These are phyloP conservation scores for Aromia moschata DNA, from an alignment of 2,888 invertebrate genomes.

Conservation along the genomic window DNA sequence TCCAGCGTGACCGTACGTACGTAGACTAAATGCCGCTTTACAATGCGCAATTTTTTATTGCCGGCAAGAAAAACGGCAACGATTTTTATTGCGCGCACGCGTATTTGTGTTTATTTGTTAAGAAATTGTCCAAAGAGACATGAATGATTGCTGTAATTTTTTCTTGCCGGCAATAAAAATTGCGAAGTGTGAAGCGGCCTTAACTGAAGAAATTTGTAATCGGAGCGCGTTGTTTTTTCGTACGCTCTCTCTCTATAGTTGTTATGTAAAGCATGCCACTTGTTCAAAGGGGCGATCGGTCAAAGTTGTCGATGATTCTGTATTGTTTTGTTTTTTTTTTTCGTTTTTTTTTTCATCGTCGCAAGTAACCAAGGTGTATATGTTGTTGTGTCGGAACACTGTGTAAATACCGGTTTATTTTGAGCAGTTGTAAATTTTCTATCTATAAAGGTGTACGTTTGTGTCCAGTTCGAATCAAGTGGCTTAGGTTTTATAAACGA, in stretches of 20 bases:
- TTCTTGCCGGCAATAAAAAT: too few relatives aligned
- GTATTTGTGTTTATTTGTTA: too few relatives aligned
- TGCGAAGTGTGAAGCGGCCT: too few relatives aligned
- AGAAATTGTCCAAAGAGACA: too few relatives aligned
- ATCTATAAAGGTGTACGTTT: slow-evolving; percentile 31
- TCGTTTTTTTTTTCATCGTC: slow-evolving; percentile 31
- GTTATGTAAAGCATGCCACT: slow-evolving; percentile 45
- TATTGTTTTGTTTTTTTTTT: slow-evolving; percentile 32
- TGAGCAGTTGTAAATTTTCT: slow-evolving; percentile 40
- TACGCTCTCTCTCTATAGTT: slow-evolving; percentile 49
- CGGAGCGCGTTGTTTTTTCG: slow-evolving; percentile 38
- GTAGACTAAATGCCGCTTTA: slow-evolving; percentile 54
- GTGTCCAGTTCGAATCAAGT: slow-evolving; percentile 54
- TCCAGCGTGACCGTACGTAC: slow-evolving; percentile 54
- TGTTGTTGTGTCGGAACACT: slow-evolving; percentile 31
- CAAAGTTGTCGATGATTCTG: slow-evolving; percentile 32
- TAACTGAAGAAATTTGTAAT: too few relatives aligned
- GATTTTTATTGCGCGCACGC: too few relatives aligned
- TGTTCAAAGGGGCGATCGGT: slow-evolving; percentile 43
- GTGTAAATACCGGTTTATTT: slow-evolving; percentile 41
- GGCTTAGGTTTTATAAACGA: slow-evolving; percentile 61
- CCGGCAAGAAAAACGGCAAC: too few relatives aligned
- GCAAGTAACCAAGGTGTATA: slow-evolving; percentile 8
- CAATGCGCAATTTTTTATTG: too few relatives aligned
- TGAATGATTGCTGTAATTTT: too few relatives aligned